Conservation (phyloP, 2,888 invertebrate species). For the Ypsolopha sequella region DNA sequence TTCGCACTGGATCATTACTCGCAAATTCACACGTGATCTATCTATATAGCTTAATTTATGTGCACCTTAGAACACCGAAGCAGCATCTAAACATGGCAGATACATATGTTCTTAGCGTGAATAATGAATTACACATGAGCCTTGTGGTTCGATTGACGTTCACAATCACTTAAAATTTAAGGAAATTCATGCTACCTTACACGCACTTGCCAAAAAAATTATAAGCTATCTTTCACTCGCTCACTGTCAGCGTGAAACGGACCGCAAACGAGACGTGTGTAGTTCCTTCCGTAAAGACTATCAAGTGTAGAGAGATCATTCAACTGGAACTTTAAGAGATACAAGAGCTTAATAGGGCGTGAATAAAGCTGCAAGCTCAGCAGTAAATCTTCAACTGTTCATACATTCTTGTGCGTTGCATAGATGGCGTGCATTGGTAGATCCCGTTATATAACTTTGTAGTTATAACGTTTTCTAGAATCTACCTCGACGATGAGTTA, state of each 20-base stretch:
- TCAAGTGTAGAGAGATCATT: conserved; percentile 25
- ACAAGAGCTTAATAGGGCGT: conserved; percentile 40
- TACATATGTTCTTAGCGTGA: no score
- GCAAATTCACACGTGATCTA: conserved; percentile 49
- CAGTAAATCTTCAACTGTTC: conserved; percentile 28
- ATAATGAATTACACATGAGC: no score
- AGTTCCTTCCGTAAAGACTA: conserved; percentile 5
- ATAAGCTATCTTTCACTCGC: no score
- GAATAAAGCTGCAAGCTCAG: conserved; percentile 18
- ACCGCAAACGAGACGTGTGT: background rate
- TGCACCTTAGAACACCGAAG: conserved; percentile 3
- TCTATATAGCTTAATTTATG: conserved; percentile 32
- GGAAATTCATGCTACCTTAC: no score
- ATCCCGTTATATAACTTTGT: conserved; percentile 19
- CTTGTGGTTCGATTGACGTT: no score
- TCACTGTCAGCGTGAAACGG: no score
- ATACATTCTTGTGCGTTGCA: conserved; percentile 13
- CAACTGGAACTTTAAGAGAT: conserved; percentile 50
- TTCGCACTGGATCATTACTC: conserved; percentile 28
- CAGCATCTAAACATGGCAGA: no score
- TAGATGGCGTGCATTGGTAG: conserved; percentile 20
- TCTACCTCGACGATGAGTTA: conserved; percentile 16
- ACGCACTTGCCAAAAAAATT: no score
- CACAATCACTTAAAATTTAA: no score
- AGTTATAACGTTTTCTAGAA: conserved; percentile 19